phyloP scores from a whole-genome alignment of 2,797 vertebrate species.

The Avahi laniger region DNA sequence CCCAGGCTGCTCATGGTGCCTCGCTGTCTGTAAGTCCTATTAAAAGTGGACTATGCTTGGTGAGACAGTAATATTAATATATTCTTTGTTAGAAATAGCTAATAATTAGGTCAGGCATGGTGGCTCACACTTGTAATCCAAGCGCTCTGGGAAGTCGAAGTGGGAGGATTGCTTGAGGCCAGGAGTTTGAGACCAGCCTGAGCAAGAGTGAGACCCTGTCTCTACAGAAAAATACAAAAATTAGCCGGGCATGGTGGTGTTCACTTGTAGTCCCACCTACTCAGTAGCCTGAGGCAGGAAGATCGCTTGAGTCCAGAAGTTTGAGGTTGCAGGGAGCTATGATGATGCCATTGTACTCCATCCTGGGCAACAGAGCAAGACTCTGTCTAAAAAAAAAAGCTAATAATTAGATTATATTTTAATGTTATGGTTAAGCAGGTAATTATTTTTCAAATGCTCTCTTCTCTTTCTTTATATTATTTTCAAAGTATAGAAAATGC shows the following conservation, averaged over 20 bases:
- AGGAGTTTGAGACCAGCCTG: not conserved
- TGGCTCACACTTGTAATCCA: not conserved
- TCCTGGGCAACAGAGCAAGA: not conserved
- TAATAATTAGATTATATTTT: not conserved
- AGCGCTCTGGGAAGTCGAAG: not conserved
- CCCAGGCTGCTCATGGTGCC: not conserved
- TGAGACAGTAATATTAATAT: not conserved
- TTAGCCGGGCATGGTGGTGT: not conserved
- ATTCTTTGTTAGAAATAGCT: not conserved
- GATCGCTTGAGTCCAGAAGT: not conserved
- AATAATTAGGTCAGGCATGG: not conserved
- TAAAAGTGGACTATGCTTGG: not conserved
- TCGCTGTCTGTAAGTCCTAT: not conserved
- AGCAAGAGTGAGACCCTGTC: not conserved
- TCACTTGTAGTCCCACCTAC: not conserved
- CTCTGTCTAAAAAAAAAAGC: not conserved
- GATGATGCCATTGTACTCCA: not conserved
- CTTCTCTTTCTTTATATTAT: not conserved
- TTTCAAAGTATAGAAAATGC: not conserved
- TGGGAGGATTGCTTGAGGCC: not conserved
- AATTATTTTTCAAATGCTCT: not conserved
- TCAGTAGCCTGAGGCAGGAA: not conserved
- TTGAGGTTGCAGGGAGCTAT: not conserved
- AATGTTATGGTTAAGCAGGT: not conserved
- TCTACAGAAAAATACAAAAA: not conserved